Base-by-base conservation (phyloP, 2,113 vertebrate genomes). In the Alaudala cheleensis region DNA sequence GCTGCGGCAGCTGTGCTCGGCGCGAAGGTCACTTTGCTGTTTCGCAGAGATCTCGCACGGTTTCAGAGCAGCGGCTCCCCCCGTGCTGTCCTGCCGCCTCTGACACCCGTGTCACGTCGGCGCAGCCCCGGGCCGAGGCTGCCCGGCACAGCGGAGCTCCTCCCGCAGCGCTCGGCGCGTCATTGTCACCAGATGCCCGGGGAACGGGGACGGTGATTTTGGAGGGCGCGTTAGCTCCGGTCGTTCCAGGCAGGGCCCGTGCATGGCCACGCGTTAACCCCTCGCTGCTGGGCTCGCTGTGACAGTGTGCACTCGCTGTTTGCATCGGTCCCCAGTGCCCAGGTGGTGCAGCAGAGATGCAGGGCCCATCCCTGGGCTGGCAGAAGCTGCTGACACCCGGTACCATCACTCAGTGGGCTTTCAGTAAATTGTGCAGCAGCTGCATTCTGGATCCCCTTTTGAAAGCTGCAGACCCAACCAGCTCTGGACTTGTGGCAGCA, bases 1-100 rank as follows among this genome's bases (percentile, higher is more conserved):
- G 88, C 92, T 84, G 96, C 62, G 6, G 92, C 97, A 97, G 96
- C 95, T 96, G 93, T 37, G 34, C 90, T 78, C 45, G 11, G 85
- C 26, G 2, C 79, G 81, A 92, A 94, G 96, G 96, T 96, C 96
- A 73, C 92, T 97, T 92, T 84, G 88, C 89, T 74, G 51, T 53
- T 50, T 3, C 7, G 45, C 0, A 42, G 11, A 21, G 77, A 67
- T 34, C 64, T 7, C 0, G 5, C 6, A 0, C 45, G 42, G 3
- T 78, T 67, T 22, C 6, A 12, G 1, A 25, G n/a, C 13, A 10
- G 4, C 10, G 37, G 86, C 61, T 74, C 90, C 44, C 39, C 60
- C 56, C 1, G 4, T 24, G 79, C 81, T 40, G 40, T 7, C 58
- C 28, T 37, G 89, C 29, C 10, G 33, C 58, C 47, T 9, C 56